Evolutionary conservation across 2,797 vertebrate species (phyloP), one percentile per base, ranked within the genome.

Genomic region (Dendrocincla fuliginosa): DNA sequence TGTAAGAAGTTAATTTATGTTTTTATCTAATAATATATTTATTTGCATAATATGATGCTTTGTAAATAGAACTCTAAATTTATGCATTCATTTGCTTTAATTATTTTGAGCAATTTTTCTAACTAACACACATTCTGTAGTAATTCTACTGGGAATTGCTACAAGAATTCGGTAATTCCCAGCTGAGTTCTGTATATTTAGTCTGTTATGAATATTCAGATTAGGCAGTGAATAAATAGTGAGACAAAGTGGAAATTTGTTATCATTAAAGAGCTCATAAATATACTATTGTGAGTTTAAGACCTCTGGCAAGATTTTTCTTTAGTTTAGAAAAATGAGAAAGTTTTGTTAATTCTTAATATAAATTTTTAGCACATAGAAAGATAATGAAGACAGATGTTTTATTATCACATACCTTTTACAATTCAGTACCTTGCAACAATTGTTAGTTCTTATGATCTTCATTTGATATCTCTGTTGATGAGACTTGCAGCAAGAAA

Each of bases 151-250:
- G 61, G 50, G 75, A 90, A 35, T 78, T 87, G 16, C 39, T 81
- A 16, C 50, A 88, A 47, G 68, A 70, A 83, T 84, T 28, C 71
- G 81, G 46, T 76, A 60, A 56, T 83, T 93, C 78, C 47, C 81
- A 71, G 19, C 35, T 91, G 77, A 84, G 27, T 95, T 94, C 37
- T 81, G 15, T 87, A 57, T 60, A 30, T 87, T 76, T 96, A 80
- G 55, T 91, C 55, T 92, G 35, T 78, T 86, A 91, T 79, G 47
- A 96, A 73, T 95, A 89, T 95, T 94, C 61, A 94, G 46, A 87
- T 90, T 84, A 96, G 71, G 16, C 65, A 88, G 59, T 91, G 88
- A 93, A 90, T 95, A 92, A 95, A 85, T n/a, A 75, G 59, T 74
- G 41, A 59, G 49, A 86, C 68, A 85, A 91, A 95, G 82, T 92